Conservation (phyloP, 2,888 invertebrate genomes). For the Minunthozetes semirufus region DNA sequence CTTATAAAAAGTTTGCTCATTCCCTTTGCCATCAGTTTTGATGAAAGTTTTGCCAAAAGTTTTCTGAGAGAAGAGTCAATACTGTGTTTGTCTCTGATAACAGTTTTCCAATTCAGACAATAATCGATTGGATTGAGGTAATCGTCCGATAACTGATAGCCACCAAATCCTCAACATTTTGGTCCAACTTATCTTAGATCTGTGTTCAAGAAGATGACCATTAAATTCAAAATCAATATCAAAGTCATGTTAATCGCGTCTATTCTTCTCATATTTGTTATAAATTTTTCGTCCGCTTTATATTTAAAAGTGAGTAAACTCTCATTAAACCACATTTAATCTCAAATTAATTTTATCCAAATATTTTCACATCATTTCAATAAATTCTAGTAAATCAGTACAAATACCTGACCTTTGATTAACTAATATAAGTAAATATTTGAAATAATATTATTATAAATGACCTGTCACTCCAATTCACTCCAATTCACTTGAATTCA, state of each 20-base stretch:
- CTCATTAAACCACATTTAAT: background rate
- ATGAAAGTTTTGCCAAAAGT: conserved; percentile 12
- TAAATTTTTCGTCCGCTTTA: conserved; percentile 17
- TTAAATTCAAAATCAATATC: background rate
- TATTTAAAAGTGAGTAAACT: conserved; percentile 15
- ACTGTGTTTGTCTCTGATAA: background rate
- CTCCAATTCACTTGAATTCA: background rate
- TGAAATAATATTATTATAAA: background rate
- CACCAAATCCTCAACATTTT: background rate
- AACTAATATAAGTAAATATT: background rate
- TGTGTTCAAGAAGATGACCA: background rate
- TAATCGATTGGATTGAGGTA: conserved; percentile 11
- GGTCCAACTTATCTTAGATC: background rate
- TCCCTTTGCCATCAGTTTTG: background rate
- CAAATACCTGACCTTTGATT: conserved; percentile 8
- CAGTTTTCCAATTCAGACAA: background rate
- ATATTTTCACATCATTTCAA: background rate
- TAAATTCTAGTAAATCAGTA: background rate
- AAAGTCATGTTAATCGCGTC: background rate
- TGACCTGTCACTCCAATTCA: background rate
- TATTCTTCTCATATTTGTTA: background rate
- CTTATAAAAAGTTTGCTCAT: conserved; percentile 22
- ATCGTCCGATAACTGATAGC: conserved; percentile 13
- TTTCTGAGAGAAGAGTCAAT: background rate
- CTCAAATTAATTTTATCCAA: background rate